Evolutionary conservation across 2,113 vertebrate species (phyloP), one percentile per base, ranked within the genome.

Genomic region (Chauna torquata): DNA sequence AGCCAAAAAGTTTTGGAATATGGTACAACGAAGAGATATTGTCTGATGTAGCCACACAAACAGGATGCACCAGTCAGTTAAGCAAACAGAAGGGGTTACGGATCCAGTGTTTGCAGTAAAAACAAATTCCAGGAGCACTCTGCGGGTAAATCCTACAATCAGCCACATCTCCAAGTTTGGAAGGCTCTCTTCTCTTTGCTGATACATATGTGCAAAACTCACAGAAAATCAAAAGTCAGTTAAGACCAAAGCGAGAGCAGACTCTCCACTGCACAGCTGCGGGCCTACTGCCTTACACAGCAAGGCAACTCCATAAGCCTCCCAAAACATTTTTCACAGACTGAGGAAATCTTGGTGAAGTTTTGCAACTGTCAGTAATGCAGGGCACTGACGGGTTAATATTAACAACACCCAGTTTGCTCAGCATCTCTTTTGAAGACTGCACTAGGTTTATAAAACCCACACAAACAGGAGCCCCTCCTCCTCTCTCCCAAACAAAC

Each of bases 351-450:
- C 20, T 44, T 4, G 1, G 45, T 11, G 23, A 34, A 28, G 42
- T 5, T 49, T 25, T 42, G 59, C 14, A 42, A 5, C 36, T 49
- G 9, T n/a, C 54, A 34, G 65, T 11, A n/a, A 45, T 4, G 5
- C 34, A 36, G 57, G 94, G 64, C 66, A 74, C 2, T 0, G 5
- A 94, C 50, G 94, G 93, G 96, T 97, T 97, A 97, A 97, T 34
- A 25, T 12, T 15, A 83, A 30, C 88, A 83, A 18, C 90, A 79
- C 19, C 61, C 76, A 52, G 90, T 96, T 97, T 94, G 94, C 92
- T 97, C 95, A 95, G 95, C 95, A 97, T 88, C 95, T 94, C 94
- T 92, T 93, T 88, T 96, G 92, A 95, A 86, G 96, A 96, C 94
- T 66, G 82, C 94, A 72, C 54, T 49, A 61, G 90, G 92, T 97